Conservation (phyloP, 1,140 invertebrate genomes). For the Drosophila sproati region DNA sequence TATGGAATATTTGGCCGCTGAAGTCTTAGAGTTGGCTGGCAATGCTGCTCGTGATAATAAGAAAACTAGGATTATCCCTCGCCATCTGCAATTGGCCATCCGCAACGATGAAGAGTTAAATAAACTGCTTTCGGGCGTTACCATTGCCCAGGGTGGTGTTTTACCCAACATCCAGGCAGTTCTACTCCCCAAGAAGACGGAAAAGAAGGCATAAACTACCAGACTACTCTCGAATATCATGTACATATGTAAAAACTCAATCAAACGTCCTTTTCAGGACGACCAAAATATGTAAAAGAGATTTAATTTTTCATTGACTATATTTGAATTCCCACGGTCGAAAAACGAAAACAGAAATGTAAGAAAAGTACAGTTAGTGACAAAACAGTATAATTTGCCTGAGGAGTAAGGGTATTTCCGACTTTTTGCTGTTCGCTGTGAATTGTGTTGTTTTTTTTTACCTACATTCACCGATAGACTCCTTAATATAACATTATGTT, state of each 20-base stretch:
- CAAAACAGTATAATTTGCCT: no score
- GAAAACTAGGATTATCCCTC: slow-evolving; percentile 90
- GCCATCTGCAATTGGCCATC: slow-evolving; percentile 93
- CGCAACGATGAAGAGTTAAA: slow-evolving; percentile 95
- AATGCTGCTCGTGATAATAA: slow-evolving; percentile 90
- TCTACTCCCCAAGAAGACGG: slow-evolving; percentile 86
- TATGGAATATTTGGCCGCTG: no score
- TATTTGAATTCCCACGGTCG: background rate
- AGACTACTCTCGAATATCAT: no score
- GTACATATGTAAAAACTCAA: background rate
- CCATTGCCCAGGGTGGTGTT: slow-evolving; percentile 93
- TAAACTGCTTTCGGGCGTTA: slow-evolving; percentile 91
- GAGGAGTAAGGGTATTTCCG: no score
- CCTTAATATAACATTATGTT: no score
- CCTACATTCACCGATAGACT: no score
- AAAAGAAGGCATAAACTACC: slow-evolving; percentile 72
- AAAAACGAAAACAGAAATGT: no score
- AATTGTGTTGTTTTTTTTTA: no score
- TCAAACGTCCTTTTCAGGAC: slow-evolving; percentile 62
- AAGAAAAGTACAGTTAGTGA: no score
- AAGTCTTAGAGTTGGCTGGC: slow-evolving; percentile 54
- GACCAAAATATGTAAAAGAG: slow-evolving; percentile 31
- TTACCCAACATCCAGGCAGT: slow-evolving; percentile 92
- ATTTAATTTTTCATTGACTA: background rate
- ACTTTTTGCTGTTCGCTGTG: no score